These are phyloP conservation scores for Festucalex cinctus DNA, from an alignment of 2,113 vertebrate species.

Conservation along the genomic window DNA sequence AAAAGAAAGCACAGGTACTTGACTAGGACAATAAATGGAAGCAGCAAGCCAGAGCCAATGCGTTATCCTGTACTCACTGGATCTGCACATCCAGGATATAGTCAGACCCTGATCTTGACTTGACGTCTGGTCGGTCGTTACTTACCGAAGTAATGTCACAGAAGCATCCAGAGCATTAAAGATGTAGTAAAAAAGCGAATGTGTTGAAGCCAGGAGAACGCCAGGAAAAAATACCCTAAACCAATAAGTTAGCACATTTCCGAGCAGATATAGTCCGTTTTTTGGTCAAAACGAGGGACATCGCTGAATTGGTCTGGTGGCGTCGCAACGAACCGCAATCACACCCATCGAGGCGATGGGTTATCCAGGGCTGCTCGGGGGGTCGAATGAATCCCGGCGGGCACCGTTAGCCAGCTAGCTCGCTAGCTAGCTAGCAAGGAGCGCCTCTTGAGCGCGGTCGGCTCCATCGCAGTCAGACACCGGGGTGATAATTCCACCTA, in stretches of 20 bases:
- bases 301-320: slow-evolving; percentile 6
- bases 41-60: slow-evolving; percentile 15
- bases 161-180: slow-evolving; percentile 52
- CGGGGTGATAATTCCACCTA: slow-evolving; percentile 56
- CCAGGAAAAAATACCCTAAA: slow-evolving; percentile 28
- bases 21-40: slow-evolving; percentile 2
- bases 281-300: slow-evolving; percentile 23
- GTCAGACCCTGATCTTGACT: slow-evolving; percentile 24
- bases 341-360: slow-evolving; percentile 45
- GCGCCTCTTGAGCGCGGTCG: slow-evolving; percentile 46
- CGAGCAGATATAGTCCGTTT: slow-evolving; percentile 32
- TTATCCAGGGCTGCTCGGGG: slow-evolving; percentile 18
- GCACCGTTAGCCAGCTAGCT: slow-evolving; percentile 46
- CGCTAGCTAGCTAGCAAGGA: slow-evolving; percentile 48
- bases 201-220: slow-evolving; percentile 34
- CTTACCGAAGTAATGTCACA: slow-evolving; percentile 58
- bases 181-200: slow-evolving; percentile 15
- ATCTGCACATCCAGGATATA: slow-evolving; percentile 29
- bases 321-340: slow-evolving; percentile 11
- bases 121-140: slow-evolving; percentile 28
- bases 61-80: slow-evolving; percentile 7
- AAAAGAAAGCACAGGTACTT: not conserved
- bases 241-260: slow-evolving; percentile 44
- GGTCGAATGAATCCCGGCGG: slow-evolving; percentile 24
- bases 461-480: slow-evolving; percentile 66